phyloP scores from a whole-genome alignment of 1,140 invertebrate genomes.

The Aplysia californica region DNA sequence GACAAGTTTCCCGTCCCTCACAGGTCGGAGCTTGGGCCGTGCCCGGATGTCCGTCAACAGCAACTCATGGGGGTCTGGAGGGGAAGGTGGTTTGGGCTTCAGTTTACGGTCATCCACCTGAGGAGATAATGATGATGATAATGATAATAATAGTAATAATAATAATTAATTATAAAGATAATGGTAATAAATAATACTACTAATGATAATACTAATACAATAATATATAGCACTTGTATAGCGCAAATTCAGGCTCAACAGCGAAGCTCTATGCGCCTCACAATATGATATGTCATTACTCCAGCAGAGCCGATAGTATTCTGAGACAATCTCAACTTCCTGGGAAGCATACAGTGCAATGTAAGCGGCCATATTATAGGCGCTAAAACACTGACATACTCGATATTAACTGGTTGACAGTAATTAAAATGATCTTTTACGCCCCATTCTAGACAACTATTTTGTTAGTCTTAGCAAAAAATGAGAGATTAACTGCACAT shows the following conservation, averaged over 20 bases:
- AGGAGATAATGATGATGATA: slow-evolving; percentile 11
- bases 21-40: slow-evolving; percentile 52
- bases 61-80: slow-evolving; percentile 83
- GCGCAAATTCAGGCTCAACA: too few relatives aligned
- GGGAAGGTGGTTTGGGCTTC: slow-evolving; percentile 75
- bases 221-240: too few relatives aligned
- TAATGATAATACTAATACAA: too few relatives aligned
- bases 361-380: not conserved
- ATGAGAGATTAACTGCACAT: too few relatives aligned
- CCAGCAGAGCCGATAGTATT: too few relatives aligned
- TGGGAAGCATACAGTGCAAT: not conserved
- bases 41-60: slow-evolving; percentile 87
- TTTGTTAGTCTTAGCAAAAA: too few relatives aligned
- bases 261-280: not conserved
- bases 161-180: too few relatives aligned
- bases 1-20: slow-evolving; percentile 47
- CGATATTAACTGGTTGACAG: too few relatives aligned
- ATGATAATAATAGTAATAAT: too few relatives aligned
- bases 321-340: too few relatives aligned
- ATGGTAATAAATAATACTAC: not conserved
- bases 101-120: slow-evolving; percentile 90
- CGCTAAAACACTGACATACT: not conserved
- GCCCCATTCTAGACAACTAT: too few relatives aligned
- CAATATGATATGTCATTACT: not conserved
- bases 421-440: too few relatives aligned